Evolutionary conservation across 2,113 vertebrate genomes (phyloP), one percentile per base, ranked within the genome.

Genomic region (Grallaria varia): DNA sequence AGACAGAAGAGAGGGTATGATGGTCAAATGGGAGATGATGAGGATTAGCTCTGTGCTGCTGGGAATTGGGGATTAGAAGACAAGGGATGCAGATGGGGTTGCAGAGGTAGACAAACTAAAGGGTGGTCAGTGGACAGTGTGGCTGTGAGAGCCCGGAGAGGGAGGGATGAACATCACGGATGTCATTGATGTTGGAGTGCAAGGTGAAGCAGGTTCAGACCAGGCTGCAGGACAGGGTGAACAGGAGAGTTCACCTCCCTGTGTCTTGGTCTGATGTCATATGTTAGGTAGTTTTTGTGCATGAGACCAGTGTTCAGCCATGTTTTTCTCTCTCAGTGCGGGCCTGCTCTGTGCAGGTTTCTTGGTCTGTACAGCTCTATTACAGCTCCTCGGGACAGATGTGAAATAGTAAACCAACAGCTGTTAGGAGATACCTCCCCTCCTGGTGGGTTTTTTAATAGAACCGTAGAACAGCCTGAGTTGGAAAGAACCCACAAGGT

Each of bases 241-340:
- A 66, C 35, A 59, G 16, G 15, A 81, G 53, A 22, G 63, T 17
- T 85, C 22, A 52, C 24, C 21, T 75, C 14, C 15, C 15, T 9
- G 8, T 58, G 42, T 59, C 25, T 42, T 30, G 50, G 31, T 86
- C 44, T 49, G 39, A 37, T 55, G 18, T 37, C 22, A 15, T 0
- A 1, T 47, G 15, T 64, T 42, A 9, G 14, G 13, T 22, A 50
- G 45, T 11, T 67, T 37, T 76, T 67, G 21, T 72, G 24, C 52
- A 44, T 17, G 52, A 24, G 33, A 11, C 8, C 25, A 7, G 19
- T 5, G 30, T 69, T 79, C 31, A 21, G 62, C 0, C 0, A 8
- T 33, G 45, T 60, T 59, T 60, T 66, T 20, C 22, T 66, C 22
- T 66, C 9, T 2, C 0, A 1, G 8, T 60, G 40, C 22, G 4